A percentile compares a stretch with the other conserved stretches of the same genome.
phyloP scores from a whole-genome alignment of 2,888 invertebrate species.

The Polyploca ridens region DNA sequence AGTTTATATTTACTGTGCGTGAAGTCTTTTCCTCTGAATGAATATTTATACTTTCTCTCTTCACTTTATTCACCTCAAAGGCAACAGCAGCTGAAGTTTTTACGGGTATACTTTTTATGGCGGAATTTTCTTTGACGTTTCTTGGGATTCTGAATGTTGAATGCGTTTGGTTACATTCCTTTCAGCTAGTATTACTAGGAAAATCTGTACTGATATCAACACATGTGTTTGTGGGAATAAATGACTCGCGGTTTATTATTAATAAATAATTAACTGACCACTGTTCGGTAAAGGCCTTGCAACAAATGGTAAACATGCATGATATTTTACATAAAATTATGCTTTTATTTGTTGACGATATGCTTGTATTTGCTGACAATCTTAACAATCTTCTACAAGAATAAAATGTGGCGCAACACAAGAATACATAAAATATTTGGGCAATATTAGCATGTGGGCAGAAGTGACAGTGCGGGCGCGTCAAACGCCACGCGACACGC shows the following conservation, averaged over 20 bases:
- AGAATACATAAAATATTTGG: no score
- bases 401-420: no score
- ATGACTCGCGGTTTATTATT: background rate
- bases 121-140: constrained; percentile 62
- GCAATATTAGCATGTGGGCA: background rate
- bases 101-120: constrained; percentile 64
- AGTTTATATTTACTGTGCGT: constrained; percentile 82
- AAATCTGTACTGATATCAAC: background rate
- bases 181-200: background rate
- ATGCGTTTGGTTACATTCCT: constrained; percentile 42
- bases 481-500: background rate
- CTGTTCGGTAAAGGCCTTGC: no score
- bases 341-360: no score
- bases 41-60: constrained; percentile 79
- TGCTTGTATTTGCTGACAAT: background rate
- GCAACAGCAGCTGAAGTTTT: constrained; percentile 60
- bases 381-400: no score
- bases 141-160: constrained; percentile 53
- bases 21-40: constrained; percentile 66
- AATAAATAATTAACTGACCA: no score
- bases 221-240: background rate
- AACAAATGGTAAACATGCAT: no score
- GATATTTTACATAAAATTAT: no score
- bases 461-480: constrained; percentile 17
- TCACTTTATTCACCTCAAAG: constrained; percentile 74